Conservation (phyloP, 2,797 vertebrate species). For the Basileuterus tristriatus region DNA sequence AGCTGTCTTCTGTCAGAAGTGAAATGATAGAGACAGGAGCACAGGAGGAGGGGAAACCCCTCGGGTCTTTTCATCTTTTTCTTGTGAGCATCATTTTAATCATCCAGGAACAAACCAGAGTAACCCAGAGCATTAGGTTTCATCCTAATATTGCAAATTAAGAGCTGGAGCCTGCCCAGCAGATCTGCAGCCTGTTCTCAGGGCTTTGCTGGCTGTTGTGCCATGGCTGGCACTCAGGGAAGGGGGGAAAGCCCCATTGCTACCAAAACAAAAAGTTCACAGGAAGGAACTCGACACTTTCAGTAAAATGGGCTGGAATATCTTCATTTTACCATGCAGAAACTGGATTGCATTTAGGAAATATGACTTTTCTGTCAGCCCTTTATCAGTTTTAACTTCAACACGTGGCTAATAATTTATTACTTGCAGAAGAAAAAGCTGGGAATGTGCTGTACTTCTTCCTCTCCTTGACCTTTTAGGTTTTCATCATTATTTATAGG, state of each 20-base stretch:
- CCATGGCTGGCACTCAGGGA: background rate
- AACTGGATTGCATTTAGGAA: background rate
- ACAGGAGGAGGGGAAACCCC: background rate
- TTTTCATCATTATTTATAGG: constrained; percentile 30
- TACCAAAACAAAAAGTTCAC: background rate
- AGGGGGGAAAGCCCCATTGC: background rate
- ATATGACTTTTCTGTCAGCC: background rate
- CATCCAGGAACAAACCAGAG: background rate
- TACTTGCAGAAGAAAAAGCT: background rate
- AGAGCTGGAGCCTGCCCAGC: background rate
- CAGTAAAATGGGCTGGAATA: background rate
- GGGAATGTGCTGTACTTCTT: background rate
- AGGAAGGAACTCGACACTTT: background rate
- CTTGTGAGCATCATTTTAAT: background rate
- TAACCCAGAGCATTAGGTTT: background rate
- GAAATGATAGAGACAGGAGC: background rate
- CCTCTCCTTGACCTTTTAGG: constrained; percentile 12
- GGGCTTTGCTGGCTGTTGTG: background rate
- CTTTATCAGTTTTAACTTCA: background rate
- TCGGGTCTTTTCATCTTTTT: background rate
- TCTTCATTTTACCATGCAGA: background rate
- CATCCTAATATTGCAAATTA: background rate
- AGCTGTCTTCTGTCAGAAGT: background rate
- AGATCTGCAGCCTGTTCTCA: background rate
- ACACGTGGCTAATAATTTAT: background rate